Evolutionary conservation across 2,888 invertebrate species (phyloP).

Genomic region (Herminia tarsipennalis): DNA sequence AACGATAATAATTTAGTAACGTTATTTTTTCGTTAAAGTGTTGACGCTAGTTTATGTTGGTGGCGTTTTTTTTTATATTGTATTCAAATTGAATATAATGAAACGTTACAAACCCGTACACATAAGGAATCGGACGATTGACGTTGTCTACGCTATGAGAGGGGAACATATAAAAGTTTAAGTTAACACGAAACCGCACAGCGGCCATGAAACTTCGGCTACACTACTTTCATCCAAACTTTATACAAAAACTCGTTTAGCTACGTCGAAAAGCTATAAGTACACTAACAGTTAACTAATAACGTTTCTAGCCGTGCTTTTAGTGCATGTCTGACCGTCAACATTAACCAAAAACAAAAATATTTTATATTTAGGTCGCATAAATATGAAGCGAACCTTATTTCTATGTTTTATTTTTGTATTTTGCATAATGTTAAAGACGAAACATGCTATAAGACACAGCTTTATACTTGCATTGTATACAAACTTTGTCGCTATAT

Average conservation of each 20-base stretch:
- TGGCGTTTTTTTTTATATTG: not conserved
- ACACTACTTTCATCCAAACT: conserved; percentile 48
- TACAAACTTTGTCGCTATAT: conserved; percentile 53
- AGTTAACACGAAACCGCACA: conserved; percentile 43
- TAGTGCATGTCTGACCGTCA: conserved; percentile 45
- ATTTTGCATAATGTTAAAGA: conserved; percentile 2
- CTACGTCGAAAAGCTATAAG: conserved; percentile 73
- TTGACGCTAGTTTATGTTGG: not conserved
- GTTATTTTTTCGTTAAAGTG: not conserved
- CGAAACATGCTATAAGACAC: conserved; percentile 3
- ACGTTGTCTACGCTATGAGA: conserved; percentile 39
- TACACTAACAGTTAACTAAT: conserved; percentile 73
- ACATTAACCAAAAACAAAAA: conserved; percentile 9
- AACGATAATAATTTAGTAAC: conserved; percentile 11
- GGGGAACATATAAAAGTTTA: conserved; percentile 33
- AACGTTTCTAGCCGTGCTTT: conserved; percentile 37
- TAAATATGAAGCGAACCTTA: not conserved
- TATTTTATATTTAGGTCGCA: no score
- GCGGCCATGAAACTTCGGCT: conserved; percentile 45
- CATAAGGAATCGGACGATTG: conserved; percentile 42
- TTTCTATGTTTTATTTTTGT: not conserved
- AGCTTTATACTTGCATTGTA: conserved; percentile 46
- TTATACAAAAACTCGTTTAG: conserved; percentile 62
- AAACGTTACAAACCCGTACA: conserved; percentile 16
- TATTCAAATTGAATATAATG: conserved; percentile 8